Evolutionary conservation across 2,797 vertebrate genomes (phyloP).

Genomic region (Labeo calbasu): DNA sequence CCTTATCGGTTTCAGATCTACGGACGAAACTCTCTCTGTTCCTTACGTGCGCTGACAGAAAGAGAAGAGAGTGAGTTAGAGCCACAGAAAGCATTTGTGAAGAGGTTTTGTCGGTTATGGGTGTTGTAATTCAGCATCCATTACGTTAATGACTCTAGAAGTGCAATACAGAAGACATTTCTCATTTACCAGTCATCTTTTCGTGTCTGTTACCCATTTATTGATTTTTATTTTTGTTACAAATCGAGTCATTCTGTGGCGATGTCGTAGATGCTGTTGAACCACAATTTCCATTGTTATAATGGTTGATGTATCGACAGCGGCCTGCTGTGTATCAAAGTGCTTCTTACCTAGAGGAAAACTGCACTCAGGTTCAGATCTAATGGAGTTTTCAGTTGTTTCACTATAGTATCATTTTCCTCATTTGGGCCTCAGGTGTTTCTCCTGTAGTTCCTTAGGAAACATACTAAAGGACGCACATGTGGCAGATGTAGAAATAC

Average conservation of each 20-base stretch:
- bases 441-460: neutral
- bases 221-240: constrained; percentile 42
- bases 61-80: constrained; percentile 17
- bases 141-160: constrained; percentile 31
- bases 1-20: constrained; percentile 45
- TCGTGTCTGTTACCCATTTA: constrained; percentile 31
- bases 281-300: constrained; percentile 12
- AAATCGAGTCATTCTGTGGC: constrained; percentile 17
- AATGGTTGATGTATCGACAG: neutral
- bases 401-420: neutral
- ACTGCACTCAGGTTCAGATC: neutral
- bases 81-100: constrained; percentile 9
- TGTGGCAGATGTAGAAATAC: neutral
- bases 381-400: constrained; percentile 17
- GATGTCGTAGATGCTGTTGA: constrained; percentile 5
- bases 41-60: neutral
- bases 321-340: neutral
- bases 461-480: neutral
- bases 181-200: constrained; percentile 22
- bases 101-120: constrained; percentile 27
- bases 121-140: constrained; percentile 22
- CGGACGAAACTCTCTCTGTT: constrained; percentile 18
- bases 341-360: constrained; percentile 6
- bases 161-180: constrained; percentile 21
- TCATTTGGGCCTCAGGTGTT: constrained; percentile 13